phyloP scores from a whole-genome alignment of 2,113 vertebrate species.

The Eira barbara region DNA sequence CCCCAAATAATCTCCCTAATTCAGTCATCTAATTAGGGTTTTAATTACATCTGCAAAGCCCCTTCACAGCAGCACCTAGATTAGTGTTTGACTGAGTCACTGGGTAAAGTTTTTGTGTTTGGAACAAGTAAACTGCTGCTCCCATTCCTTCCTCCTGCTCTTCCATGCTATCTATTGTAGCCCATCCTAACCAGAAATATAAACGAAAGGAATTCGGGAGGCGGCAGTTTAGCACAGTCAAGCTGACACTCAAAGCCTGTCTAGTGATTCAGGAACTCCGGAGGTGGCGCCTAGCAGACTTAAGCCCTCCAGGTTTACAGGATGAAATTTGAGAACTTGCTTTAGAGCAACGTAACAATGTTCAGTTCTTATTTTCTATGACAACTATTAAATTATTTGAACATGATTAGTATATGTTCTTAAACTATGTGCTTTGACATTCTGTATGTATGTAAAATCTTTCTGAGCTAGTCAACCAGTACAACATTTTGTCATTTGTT shows the following conservation, averaged over 20 bases:
- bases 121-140: not conserved
- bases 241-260: not conserved
- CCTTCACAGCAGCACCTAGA: not conserved
- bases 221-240: not conserved
- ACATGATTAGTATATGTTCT: not conserved
- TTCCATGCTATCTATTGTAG: not conserved
- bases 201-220: not conserved
- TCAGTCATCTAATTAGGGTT: not conserved
- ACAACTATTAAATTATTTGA: not conserved
- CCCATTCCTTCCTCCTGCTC: not conserved
- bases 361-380: not conserved
- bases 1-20: not conserved
- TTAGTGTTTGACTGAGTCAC: not conserved
- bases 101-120: not conserved
- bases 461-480: not conserved
- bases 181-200: not conserved
- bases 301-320: fast-evolving
- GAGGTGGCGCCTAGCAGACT: too few relatives aligned
- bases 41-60: not conserved
- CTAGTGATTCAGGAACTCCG: not conserved
- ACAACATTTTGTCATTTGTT: not conserved
- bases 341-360: not conserved
- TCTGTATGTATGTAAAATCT: not conserved
- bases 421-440: not conserved
- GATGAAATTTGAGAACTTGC: not conserved